Conservation (phyloP, 2,113 vertebrate species). For the Protomyctophum bolini region DNA sequence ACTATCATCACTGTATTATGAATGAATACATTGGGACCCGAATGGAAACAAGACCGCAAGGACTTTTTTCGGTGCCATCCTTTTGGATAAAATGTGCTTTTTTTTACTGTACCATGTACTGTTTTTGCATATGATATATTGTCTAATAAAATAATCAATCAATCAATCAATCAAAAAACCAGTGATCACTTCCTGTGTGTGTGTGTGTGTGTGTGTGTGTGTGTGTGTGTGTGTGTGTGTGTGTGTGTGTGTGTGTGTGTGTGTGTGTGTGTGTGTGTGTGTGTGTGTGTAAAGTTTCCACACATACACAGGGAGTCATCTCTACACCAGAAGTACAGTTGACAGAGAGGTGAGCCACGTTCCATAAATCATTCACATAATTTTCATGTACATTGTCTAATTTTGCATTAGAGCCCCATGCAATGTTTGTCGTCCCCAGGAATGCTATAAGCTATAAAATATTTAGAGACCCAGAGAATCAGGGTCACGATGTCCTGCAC, state of each 20-base stretch:
- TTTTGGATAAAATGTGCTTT: no score
- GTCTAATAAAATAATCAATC: no score
- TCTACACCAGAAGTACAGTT: slow-evolving; percentile 33
- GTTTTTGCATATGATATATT: no score
- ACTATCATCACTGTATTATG: no score
- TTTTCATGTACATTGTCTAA: slow-evolving; percentile 52
- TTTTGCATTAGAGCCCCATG: slow-evolving; percentile 46
- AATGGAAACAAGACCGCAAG: no score
- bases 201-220: slow-evolving; percentile 21
- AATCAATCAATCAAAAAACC: no score
- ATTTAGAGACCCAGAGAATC: slow-evolving; percentile 25
- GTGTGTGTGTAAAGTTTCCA: not conserved
- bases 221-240: not conserved
- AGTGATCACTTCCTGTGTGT: no score
- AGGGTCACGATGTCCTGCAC: slow-evolving; percentile 2
- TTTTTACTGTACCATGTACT: no score
- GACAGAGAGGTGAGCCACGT: slow-evolving; percentile 58
- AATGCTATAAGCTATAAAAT: slow-evolving; percentile 30
- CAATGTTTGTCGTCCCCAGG: slow-evolving; percentile 11
- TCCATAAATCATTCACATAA: slow-evolving; percentile 61
- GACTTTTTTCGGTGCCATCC: no score
- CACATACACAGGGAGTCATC: slow-evolving; percentile 25
- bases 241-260: not conserved
- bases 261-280: slow-evolving; percentile 1
- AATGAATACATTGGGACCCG: no score